These are phyloP conservation scores for Margarornis squamiger DNA, from an alignment of 2,797 vertebrate genomes.

Conservation along the genomic window DNA sequence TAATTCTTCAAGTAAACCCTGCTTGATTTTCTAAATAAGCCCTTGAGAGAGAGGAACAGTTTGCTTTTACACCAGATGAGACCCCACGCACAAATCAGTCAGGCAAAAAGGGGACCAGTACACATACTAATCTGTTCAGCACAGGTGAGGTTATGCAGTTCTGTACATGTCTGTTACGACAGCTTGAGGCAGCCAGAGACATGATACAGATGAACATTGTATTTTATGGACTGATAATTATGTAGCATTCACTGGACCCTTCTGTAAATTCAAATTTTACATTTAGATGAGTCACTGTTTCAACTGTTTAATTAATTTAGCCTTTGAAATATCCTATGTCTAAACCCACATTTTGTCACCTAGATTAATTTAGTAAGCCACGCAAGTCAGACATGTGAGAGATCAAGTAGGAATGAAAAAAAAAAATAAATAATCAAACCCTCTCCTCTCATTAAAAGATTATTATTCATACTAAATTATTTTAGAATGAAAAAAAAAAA, in stretches of 20 bases:
- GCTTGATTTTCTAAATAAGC: not conserved
- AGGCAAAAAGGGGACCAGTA: not conserved
- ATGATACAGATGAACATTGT: not conserved
- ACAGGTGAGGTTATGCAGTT: not conserved
- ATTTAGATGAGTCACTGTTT: not conserved
- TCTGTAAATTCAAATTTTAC: not conserved
- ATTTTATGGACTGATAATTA: not conserved
- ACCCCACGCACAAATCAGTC: no score
- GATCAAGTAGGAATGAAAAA: not conserved
- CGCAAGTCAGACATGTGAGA: not conserved
- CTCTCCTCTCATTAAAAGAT: not conserved
- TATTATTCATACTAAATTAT: not conserved
- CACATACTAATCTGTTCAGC: rapidly evolving
- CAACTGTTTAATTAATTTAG: not conserved
- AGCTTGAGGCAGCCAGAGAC: not conserved
- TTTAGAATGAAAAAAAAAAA: not conserved
- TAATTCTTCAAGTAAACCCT: not conserved
- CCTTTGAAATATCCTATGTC: not conserved
- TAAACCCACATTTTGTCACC: not conserved
- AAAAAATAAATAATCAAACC: not conserved
- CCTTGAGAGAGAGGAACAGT: not conserved
- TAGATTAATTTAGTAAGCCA: not conserved
- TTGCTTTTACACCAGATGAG: not conserved
- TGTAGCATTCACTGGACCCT: not conserved
- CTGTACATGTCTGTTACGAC: not conserved